Conservation (phyloP, 2,797 vertebrate genomes). For the Apodemus agrarius region DNA sequence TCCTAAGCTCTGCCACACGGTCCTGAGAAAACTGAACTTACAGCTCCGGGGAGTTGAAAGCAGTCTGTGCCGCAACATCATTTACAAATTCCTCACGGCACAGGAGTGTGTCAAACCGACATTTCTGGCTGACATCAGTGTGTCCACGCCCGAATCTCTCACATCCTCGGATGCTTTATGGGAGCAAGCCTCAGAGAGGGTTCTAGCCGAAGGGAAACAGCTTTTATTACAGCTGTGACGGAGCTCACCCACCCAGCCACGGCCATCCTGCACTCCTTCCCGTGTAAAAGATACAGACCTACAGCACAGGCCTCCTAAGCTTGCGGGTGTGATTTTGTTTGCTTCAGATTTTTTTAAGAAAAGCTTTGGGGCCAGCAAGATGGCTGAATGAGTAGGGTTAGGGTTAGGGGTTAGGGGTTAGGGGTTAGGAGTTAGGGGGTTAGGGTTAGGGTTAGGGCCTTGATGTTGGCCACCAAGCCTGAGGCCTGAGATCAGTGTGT, state of each 20-base stretch:
- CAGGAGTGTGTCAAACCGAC: neutral
- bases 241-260: neutral
- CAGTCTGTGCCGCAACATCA: neutral
- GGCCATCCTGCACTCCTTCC: neutral
- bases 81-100: neutral
- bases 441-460: too few species aligned
- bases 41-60: neutral
- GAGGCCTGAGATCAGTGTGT: neutral
- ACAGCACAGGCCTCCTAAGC: neutral
- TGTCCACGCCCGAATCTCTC: neutral
- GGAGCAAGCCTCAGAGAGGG: neutral
- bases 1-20: neutral
- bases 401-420: too few species aligned
- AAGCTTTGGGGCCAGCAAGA: neutral
- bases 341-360: neutral
- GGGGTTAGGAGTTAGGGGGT: too few species aligned
- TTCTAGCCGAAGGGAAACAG: neutral
- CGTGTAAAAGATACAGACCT: neutral
- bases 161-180: neutral
- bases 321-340: neutral
- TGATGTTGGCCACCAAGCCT: neutral
- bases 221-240: neutral
- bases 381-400: neutral
- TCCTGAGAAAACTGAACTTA: neutral
- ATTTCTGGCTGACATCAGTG: neutral